phyloP scores from a whole-genome alignment of 2,888 invertebrate genomes.

The Nomada flava region DNA sequence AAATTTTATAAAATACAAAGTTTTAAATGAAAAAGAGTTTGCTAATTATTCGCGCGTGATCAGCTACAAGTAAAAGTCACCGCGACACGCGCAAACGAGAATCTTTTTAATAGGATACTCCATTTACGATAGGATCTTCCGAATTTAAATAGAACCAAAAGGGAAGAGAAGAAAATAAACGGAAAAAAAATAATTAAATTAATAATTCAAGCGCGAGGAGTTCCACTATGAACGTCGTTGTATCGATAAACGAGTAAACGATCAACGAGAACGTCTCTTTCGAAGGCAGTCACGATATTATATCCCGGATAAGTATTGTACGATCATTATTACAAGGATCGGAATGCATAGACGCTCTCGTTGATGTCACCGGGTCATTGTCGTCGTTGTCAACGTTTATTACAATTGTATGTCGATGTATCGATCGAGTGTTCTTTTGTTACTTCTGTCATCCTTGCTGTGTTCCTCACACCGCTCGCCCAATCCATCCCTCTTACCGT shows the following conservation, averaged over 20 bases:
- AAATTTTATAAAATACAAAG: constrained; percentile 65
- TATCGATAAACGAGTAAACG: neutral
- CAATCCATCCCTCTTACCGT: constrained; percentile 6
- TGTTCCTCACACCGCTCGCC: constrained; percentile 46
- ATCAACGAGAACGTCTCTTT: neutral
- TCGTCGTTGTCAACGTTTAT: constrained; percentile 64
- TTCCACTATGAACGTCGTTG: neutral
- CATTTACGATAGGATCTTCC: constrained; percentile 54
- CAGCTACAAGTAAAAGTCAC: neutral
- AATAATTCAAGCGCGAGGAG: neutral
- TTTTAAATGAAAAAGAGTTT: constrained; percentile 52
- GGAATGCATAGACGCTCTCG: constrained; percentile 52
- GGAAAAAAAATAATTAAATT: neutral
- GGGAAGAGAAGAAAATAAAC: neutral
- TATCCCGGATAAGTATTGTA: constrained; percentile 11
- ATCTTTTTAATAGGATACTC: constrained; percentile 61
- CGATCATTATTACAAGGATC: constrained; percentile 24
- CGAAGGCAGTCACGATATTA: neutral
- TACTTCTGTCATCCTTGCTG: constrained; percentile 63
- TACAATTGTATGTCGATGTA: constrained; percentile 56
- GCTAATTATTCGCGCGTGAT: constrained; percentile 68
- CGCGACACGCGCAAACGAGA: constrained; percentile 36
- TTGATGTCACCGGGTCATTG: constrained; percentile 62
- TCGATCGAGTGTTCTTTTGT: constrained; percentile 51
- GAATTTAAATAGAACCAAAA: no score